phyloP scores from a whole-genome alignment of 2,797 vertebrate species.

The Ptychobarbus kaznakovi region DNA sequence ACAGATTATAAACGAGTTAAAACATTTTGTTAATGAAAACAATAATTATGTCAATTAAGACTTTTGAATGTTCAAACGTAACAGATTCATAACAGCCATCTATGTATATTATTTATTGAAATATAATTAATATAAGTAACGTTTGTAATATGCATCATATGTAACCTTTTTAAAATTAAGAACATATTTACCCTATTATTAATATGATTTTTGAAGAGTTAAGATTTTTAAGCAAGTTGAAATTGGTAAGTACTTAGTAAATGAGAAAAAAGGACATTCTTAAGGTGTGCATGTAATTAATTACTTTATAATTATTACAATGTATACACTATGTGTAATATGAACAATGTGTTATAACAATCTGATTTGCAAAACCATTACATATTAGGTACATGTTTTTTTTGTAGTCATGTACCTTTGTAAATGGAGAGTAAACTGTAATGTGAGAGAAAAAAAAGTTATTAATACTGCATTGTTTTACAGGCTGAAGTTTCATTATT shows the following conservation, averaged over 20 bases:
- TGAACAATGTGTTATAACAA: not conserved
- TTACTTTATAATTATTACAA: not conserved
- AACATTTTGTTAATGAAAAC: not conserved
- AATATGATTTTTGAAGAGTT: not conserved
- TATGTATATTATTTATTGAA: not conserved
- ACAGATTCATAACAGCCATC: not conserved
- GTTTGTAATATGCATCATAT: not conserved
- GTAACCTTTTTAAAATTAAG: not conserved
- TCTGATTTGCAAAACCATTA: not conserved
- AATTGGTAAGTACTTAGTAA: not conserved
- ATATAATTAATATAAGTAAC: not conserved
- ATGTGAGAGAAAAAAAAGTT: not conserved
- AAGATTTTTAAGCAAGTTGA: not conserved
- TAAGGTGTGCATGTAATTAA: not conserved
- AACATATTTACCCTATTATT: not conserved
- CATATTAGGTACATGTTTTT: not conserved
- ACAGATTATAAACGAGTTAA: not conserved
- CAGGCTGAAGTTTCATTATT: conserved; percentile 50
- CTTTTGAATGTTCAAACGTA: no score
- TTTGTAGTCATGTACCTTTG: not conserved
- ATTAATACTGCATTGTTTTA: conserved; percentile 28
- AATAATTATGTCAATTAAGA: not conserved
- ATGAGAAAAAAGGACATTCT: not conserved
- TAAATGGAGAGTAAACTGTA: not conserved
- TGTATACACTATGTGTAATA: not conserved